Evolutionary conservation across 2,888 invertebrate genomes (phyloP), one percentile per base, ranked within the genome.

Genomic region (Elegia similella): DNA sequence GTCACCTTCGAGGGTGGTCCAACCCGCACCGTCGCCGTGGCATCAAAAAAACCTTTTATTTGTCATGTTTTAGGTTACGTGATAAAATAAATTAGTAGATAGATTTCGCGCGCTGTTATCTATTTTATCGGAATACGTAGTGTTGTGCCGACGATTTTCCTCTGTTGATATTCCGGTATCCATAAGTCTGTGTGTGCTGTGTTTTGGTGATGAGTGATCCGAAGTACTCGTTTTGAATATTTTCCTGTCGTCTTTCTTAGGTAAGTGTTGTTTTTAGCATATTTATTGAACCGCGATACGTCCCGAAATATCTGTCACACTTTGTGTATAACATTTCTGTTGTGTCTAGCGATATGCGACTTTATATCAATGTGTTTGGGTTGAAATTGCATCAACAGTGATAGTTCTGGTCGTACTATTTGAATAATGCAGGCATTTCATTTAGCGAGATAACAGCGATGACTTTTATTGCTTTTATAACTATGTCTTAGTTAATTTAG

Each of bases 1-100:
- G 86, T 79, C 84, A 77, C 56, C 69, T 57, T 38, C 62, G 61
- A 59, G 70, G 73, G 76, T 73, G 74, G 75, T 68, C 70, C 64
- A 62, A 63, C 64, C 66, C 62, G 57, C 58, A 59, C 56, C 59
- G 59, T 16, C 53, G 42, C 32, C 30, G 47, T 50, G 55, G 53
- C 48, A 52, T 59, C 44, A 57, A 56, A 44, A 58, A 56, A 34
- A 32, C 55, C 43, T 60, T 59, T 59, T 57, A 55, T 44, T 42
- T 57, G 57, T 62, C 60, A 52, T 44, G 50, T 60, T 50, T 44
- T 55, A 55, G 58, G 47, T 55, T 48, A 48, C 23, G 48, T 15
- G 30, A 30, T 48, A 23, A 56, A 42, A 48, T 15, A 17, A 15
- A 23, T 42, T 16, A 5, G 30, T 42, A 30, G 47, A 48, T 29